phyloP scores from a whole-genome alignment of 1,140 invertebrate species.

The Oryzaephilus surinamensis region DNA sequence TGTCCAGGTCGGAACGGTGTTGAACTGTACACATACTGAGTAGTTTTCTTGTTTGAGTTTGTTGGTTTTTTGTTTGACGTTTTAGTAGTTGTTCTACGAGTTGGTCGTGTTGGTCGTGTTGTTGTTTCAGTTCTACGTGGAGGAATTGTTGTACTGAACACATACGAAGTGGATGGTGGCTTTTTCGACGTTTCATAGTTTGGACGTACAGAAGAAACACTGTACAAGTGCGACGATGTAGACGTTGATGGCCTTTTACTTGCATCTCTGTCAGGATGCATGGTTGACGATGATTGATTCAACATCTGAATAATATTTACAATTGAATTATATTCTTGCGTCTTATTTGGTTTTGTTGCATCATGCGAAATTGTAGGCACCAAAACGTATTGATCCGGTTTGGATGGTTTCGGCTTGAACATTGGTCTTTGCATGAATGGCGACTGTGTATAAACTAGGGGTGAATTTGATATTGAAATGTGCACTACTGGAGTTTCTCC shows the following conservation, averaged over 20 bases:
- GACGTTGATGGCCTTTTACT: conserved; percentile 25
- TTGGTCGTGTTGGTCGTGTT: too few relatives aligned
- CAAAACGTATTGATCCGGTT: too few relatives aligned
- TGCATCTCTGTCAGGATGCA: conserved; percentile 2
- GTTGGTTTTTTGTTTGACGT: conserved; percentile 3
- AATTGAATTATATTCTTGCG: conserved; percentile 35
- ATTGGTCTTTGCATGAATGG: conserved; percentile 22
- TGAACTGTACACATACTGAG: conserved; percentile 7
- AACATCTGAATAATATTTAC: conserved; percentile 37
- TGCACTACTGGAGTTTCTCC: conserved; percentile 22
- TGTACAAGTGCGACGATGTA: conserved; percentile 26
- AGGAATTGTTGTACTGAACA: conserved; percentile 20
- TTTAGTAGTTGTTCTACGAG: conserved; percentile 3
- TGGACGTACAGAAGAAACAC: conserved; percentile 11
- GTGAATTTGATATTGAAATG: conserved; percentile 29
- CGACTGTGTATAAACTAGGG: conserved; percentile 23
- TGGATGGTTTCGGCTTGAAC: conserved; percentile 29
- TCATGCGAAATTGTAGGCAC: conserved; percentile 39
- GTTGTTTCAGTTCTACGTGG: conserved; percentile 12
- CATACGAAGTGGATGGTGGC: conserved; percentile 25
- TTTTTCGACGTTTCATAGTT: conserved; percentile 13
- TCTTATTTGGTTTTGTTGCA: conserved; percentile 33
- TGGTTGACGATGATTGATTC: conserved; percentile 24
- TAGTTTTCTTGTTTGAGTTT: conserved; percentile 6
- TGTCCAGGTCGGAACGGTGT: conserved; percentile 12